Evolutionary conservation across 2,888 invertebrate species (phyloP), one percentile per base, ranked within the genome.

Genomic region (Beris morrisii): DNA sequence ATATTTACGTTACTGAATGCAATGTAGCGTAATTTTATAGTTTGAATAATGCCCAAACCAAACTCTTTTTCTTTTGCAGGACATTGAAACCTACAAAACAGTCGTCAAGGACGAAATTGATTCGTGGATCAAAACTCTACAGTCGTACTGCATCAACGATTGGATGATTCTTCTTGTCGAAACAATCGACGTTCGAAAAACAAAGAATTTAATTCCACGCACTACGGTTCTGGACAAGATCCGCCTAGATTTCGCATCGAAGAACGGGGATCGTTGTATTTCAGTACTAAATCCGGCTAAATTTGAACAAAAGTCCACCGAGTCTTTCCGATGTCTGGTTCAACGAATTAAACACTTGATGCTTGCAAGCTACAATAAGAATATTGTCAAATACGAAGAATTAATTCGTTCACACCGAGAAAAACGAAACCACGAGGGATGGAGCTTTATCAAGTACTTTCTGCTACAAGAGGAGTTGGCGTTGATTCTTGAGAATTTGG

Each of bases 361-460:
- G 74, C 84, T 97, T 15, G 86, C 90, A 52, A 92, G 95, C 3
- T 96, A 94, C 78, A 94, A 93, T 75, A 89, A 90, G 72, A 91
- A 92, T 31, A 85, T 97, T 38, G 85, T 89, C 55, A 89, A 89
- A 74, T 92, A 95, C 79, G 95, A 96, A 79, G 95, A 96, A 75
- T 85, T 92, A 71, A 92, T 97, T 83, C 84, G 97, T 72, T 90
- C 91, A 67, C 91, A 94, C 75, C 85, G 97, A 67, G 97, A 97
- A 78, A 89, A 89, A 75, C 84, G 97, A 65, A 97, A 93, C 80
- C 92, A 95, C 75, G 85, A 87, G 0, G 92, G 90, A 32, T 97
- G 97, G 97, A 92, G 92, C 79, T 97, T 97, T 83, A 92, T 92
- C 79, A 89, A 91, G 78, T 97, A 97, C 82, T 97, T 97, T 83